Evolutionary conservation across 2,888 invertebrate species (phyloP), one percentile per base, ranked within the genome.

Genomic region (Agrotis puta): DNA sequence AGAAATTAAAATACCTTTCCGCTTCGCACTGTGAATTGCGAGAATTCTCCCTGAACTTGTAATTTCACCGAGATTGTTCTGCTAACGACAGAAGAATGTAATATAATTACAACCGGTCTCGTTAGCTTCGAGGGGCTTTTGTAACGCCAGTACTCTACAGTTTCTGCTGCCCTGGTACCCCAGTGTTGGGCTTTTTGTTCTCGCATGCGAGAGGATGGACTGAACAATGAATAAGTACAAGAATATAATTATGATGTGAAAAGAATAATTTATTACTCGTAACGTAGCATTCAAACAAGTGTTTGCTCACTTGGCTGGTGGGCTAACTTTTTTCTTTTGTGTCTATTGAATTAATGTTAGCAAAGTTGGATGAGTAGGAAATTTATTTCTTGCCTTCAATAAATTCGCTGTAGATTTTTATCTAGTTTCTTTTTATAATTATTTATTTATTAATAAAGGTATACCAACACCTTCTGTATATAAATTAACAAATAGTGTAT

Each of bases 11-110:
- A 79, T 77, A 67, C 72, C 64, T 64, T 74, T 45, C 50, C 71
- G 68, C 59, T 59, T 70, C 79, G 81, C 81, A 43, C 62, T 50
- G 68, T 80, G 87, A 87, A 88, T 89, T 83, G 88, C 79, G 82
- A 82, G 88, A 88, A 92, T 91, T 91, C 87, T 79, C 85, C 78
- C 85, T 86, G 83, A 88, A 88, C 88, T 89, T 90, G 91, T 92
- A 92, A 93, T 94, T 92, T 90, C 87, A 83, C 89, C 83, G 92
- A 91, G 94, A 94, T 94, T 94, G 92, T 93, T 90, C 92, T 89
- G 88, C 89, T 91, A 92, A 92, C 91, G 88, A 84, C 87, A 85
- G 88, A 91, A 92, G 92, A 94, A 93, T 92, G 91, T 93, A 92
- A 94, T 93, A 89, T 92, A 94, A 94, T 94, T 94, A 93, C 91